These are phyloP conservation scores for Aradophagus sp. DNA, from an alignment of 1,140 invertebrate genomes.

Conservation along the genomic window DNA sequence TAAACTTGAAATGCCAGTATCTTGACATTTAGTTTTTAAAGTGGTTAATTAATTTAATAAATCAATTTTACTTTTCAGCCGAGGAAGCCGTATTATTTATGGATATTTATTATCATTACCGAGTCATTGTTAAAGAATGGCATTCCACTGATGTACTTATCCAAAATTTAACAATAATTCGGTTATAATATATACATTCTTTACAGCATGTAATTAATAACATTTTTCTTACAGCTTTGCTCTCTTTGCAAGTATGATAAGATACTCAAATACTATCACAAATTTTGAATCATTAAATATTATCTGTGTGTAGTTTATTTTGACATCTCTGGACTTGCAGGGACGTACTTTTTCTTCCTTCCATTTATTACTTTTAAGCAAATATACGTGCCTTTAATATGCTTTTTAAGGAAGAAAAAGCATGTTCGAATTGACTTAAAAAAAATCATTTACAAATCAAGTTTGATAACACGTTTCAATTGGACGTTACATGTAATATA, in stretches of 20 bases:
- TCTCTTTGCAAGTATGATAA: constrained; percentile 37
- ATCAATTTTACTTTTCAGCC: constrained; percentile 66
- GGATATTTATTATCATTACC: constrained; percentile 54
- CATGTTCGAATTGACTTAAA: too few species aligned
- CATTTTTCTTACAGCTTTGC: constrained; percentile 58
- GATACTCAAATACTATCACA: constrained; percentile 9
- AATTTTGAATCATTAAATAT: constrained; percentile 3
- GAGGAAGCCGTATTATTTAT: constrained; percentile 59
- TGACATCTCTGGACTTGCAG: too few species aligned
- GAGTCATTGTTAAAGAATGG: constrained; percentile 62
- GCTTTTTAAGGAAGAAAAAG: too few species aligned
- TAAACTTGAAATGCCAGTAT: background rate
- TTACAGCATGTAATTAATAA: constrained; percentile 67
- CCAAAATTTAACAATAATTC: constrained; percentile 57
- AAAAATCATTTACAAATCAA: background rate
- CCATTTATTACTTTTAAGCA: too few species aligned
- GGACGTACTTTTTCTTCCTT: too few species aligned
- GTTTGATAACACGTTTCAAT: too few species aligned
- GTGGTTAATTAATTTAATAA: constrained; percentile 56
- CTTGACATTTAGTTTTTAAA: constrained; percentile 10
- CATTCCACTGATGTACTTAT: background rate
- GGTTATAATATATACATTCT: constrained; percentile 56
- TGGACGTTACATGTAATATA: background rate
- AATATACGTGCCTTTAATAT: too few species aligned
- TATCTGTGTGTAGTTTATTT: constrained; percentile 2